These are phyloP conservation scores for Zaprionus tsacasi DNA, from an alignment of 1,140 invertebrate genomes.

Conservation along the genomic window DNA sequence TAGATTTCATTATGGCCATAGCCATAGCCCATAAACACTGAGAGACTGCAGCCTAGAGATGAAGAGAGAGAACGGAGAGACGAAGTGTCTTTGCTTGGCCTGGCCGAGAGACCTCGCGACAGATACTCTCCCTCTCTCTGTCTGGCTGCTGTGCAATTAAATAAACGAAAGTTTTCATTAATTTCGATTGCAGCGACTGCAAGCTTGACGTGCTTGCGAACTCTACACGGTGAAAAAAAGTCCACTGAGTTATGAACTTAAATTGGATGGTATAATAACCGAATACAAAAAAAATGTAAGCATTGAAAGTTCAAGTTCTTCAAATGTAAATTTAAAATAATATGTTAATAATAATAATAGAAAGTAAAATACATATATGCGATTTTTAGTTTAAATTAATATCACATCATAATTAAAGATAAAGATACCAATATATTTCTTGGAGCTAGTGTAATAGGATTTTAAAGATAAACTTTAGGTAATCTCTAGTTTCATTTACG, in stretches of 20 bases:
- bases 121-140: conserved; percentile 43
- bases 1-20: conserved; percentile 71
- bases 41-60: neutral
- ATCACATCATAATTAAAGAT: too few species aligned
- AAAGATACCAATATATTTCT: too few species aligned
- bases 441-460: too few species aligned
- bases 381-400: too few species aligned
- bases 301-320: too few species aligned
- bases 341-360: too few species aligned
- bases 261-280: too few species aligned
- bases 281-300: too few species aligned
- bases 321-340: too few species aligned
- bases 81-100: conserved; percentile 13
- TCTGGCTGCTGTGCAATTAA: conserved; percentile 74
- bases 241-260: neutral
- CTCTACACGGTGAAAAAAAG: conserved; percentile 43
- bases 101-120: conserved; percentile 23
- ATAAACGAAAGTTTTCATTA: conserved; percentile 82
- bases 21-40: conserved; percentile 73
- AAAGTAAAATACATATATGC: too few species aligned
- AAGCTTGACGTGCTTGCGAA: conserved; percentile 40
- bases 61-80: neutral
- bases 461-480: neutral
- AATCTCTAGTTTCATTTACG: neutral
- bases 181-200: conserved; percentile 72